Evolutionary conservation across 2,888 invertebrate species (phyloP), one percentile per base, ranked within the genome.

Genomic region (Branchipolynoe longqiensis): DNA sequence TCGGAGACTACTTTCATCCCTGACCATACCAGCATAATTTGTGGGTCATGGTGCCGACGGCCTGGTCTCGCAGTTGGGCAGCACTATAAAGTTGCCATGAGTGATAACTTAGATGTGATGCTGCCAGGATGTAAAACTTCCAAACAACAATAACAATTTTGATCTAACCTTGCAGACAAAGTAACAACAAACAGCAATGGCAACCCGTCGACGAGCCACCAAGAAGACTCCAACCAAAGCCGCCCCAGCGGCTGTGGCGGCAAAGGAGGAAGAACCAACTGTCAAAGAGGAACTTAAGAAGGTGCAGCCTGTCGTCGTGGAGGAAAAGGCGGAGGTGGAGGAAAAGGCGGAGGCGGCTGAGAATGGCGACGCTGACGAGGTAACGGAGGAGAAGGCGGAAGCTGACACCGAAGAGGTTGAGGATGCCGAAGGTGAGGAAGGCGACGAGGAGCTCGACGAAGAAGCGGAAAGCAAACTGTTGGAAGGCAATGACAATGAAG

Each of bases 401-500:
- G 78, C 2, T 3, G 54, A 78, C 18, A 33, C n/a, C 22, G 41
- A 36, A 12, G 48, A 31, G 28, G 41, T 31, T 2, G 78, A 48
- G 3, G 78, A 3, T 8, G 78, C 28, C n/a, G 78, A 78, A 48
- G 78, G 41, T 48, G 78, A 78, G 41, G 78, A 54, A 12, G 78
- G 54, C 0, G 48, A 78, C 25, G 78, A 78, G 28, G 78, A 78
- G 28, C 1, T 78, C 25, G 78, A 78, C 78, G 78, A 78, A 78
- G 78, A 48, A 31, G 54, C 78, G 28, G 78, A 78, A 54, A 40
- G 48, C 28, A 33, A 78, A 31, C 73, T 73, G 18, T 28, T 73
- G 18, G 78, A 48, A 6, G 78, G 28, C 78, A 48, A 54, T 31
- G 78, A 78, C 78, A 48, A 54, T 31, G 78, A 78, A 78, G 78